Evolutionary conservation across 2,113 vertebrate species (phyloP).

Genomic region (Ornithorhynchus anatinus): DNA sequence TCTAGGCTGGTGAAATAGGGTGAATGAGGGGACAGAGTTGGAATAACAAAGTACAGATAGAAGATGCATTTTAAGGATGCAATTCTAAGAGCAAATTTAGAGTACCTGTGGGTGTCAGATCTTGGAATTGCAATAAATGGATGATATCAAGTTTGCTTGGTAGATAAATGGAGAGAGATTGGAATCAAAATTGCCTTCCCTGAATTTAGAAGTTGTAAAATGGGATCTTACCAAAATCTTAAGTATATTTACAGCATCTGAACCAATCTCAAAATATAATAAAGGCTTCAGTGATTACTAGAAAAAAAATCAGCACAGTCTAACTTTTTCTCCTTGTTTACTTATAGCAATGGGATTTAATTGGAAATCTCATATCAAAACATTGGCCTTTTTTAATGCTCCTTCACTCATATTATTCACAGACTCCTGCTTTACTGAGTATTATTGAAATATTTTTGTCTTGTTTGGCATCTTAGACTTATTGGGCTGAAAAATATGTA

Average conservation of each 20-base stretch:
- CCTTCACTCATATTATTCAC: slow-evolving; percentile 57
- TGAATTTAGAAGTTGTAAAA: no score
- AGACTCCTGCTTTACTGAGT: slow-evolving; percentile 62
- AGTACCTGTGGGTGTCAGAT: no score
- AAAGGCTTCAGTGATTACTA: neutral
- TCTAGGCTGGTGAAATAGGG: no score
- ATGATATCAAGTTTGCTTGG: no score
- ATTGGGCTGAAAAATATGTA: slow-evolving; percentile 64
- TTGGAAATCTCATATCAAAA: slow-evolving; percentile 57
- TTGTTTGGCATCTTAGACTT: slow-evolving; percentile 63
- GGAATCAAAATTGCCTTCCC: no score
- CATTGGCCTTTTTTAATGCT: slow-evolving; percentile 68
- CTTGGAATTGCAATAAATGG: no score
- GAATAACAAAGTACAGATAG: no score
- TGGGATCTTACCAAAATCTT: no score
- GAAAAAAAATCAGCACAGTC: neutral
- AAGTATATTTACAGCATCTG: neutral
- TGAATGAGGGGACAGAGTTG: no score
- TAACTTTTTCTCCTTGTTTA: slow-evolving; percentile 48
- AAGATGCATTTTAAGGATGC: no score
- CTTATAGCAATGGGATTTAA: slow-evolving; percentile 38
- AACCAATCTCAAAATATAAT: neutral
- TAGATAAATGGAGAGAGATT: no score
- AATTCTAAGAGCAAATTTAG: no score
- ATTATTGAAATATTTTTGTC: slow-evolving; percentile 67